Evolutionary conservation across 2,888 invertebrate species (phyloP).

Genomic region (Cylindroiulus punctatus): DNA sequence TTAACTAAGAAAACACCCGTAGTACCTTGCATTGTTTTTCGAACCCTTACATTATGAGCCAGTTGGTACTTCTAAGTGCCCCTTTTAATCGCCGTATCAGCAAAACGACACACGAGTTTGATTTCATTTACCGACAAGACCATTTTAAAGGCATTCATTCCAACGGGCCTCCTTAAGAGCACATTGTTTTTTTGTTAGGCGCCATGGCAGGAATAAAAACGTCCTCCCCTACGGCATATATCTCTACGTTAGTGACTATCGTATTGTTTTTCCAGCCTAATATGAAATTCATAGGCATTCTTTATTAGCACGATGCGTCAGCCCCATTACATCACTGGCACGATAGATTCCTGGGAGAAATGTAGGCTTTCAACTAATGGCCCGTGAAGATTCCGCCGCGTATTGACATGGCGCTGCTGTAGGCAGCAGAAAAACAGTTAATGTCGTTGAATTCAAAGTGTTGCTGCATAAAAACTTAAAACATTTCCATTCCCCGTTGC

Average conservation of each 20-base stretch:
- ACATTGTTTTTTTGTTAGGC: neutral
- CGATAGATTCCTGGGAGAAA: conserved; percentile 18
- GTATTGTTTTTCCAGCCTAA: conserved; percentile 31
- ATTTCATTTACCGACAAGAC: neutral
- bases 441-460: conserved; percentile 8
- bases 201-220: neutral
- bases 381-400: neutral
- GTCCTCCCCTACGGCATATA: neutral
- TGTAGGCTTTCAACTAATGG: neutral
- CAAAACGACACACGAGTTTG: neutral
- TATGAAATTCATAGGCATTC: neutral
- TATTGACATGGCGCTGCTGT: conserved; percentile 17
- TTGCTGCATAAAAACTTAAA: neutral
- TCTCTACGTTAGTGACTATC: conserved; percentile 21
- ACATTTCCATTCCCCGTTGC: conserved; percentile 26
- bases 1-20: too few relatives aligned
- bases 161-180: neutral
- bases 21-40: too few relatives aligned
- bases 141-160: neutral
- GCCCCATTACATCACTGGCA: conserved; percentile 1
- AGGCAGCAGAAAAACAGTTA: neutral
- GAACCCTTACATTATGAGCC: too few relatives aligned
- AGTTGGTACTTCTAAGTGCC: too few relatives aligned
- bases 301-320: conserved; percentile 32
- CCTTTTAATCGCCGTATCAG: too few relatives aligned